Evolutionary conservation across 2,113 vertebrate species (phyloP), one percentile per base, ranked within the genome.

Genomic region (Trichechus manatus): DNA sequence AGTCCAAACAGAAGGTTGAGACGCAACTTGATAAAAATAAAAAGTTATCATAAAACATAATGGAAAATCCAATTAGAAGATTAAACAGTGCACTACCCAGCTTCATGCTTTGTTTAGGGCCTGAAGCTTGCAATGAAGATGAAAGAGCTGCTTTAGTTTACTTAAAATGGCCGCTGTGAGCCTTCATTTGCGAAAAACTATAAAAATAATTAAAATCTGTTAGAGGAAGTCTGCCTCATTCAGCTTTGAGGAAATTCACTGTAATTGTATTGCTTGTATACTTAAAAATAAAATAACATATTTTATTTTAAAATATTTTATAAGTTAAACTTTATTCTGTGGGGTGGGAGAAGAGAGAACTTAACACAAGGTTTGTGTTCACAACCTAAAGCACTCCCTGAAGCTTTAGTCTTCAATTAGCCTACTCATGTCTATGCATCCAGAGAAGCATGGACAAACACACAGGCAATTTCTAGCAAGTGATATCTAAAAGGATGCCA

Each of bases 1-100:
- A 97, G 93, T 96, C 96, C 98, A 98, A 98, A 97, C 96, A 95
- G 81, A 98, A 98, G 95, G 97, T 93, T 96, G 61, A 98, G 97
- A 97, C 97, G 87, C 80, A 96, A 97, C 97, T 98, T 98, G 97
- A 98, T 98, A 63, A 77, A 97, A 98, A 97, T 96, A 97, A 98
- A 96, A 97, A 98, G 95, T 97, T 97, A 96, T 98, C 98, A 98
- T 91, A 98, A 98, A 98, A 93, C 75, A 93, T 96, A 98, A 97
- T 96, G 95, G 97, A 98, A 98, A 98, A 96, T 95, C 59, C 92
- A 93, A 53, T 98, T 92, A 97, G 97, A 98, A 98, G 98, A 98
- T 98, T 98, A 98, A 98, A 98, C 87, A 95, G 89, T 97, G 92
- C 63, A 96, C 94, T 98, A 94, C 95, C 80, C 53, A 96, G 61